Evolutionary conservation across 2,113 vertebrate genomes (phyloP).

Genomic region (Sylvicapra grimmia): DNA sequence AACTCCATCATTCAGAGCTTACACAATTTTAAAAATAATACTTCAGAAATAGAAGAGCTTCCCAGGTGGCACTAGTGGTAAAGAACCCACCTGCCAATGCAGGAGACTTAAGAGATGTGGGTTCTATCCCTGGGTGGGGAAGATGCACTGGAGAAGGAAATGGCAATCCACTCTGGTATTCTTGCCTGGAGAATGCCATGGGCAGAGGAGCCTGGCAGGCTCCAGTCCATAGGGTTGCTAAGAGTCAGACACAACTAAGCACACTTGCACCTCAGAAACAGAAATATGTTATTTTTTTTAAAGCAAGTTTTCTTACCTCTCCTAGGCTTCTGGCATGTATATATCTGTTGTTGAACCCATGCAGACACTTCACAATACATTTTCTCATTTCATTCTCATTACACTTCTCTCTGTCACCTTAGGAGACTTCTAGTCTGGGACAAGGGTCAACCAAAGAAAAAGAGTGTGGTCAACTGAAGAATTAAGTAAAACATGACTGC

Average conservation of each 20-base stretch:
- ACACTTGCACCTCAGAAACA: neutral
- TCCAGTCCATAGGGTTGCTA: neutral
- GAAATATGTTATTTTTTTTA: neutral
- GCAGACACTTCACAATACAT: neutral
- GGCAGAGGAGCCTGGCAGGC: neutral
- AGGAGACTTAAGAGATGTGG: neutral
- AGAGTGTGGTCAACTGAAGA: neutral
- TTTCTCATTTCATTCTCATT: neutral
- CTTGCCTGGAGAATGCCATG: neutral
- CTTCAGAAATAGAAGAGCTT: neutral
- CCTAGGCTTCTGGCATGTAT: neutral
- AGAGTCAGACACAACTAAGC: neutral
- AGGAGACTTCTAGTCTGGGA: neutral
- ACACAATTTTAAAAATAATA: conserved; percentile 57
- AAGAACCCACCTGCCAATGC: neutral
- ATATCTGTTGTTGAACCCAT: neutral
- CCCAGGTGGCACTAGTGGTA: neutral
- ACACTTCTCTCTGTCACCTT: neutral
- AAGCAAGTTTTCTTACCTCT: neutral
- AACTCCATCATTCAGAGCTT: conserved; percentile 59
- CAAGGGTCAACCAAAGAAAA: neutral
- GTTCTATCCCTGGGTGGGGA: neutral
- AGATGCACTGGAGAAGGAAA: neutral
- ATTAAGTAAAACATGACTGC: neutral
- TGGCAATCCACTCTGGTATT: neutral